Evolutionary conservation across 2,113 vertebrate genomes (phyloP).

Genomic region (Hylia prasina): DNA sequence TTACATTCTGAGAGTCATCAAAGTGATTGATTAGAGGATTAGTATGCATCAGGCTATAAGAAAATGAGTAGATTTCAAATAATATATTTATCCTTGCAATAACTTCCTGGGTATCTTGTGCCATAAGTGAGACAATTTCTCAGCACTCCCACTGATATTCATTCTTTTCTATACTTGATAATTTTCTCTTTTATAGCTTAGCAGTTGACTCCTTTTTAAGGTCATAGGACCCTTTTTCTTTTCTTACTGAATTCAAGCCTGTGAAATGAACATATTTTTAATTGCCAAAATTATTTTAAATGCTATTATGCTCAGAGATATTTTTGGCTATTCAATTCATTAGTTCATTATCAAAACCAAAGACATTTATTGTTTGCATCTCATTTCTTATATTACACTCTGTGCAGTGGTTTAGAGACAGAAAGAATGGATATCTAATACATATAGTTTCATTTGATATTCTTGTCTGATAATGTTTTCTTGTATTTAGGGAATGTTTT

Average conservation of each 20-base stretch:
- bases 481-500: not conserved
- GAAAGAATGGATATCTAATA: not conserved
- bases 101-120: not conserved
- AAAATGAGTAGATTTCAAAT: not conserved
- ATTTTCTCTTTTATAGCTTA: not conserved
- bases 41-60: not conserved
- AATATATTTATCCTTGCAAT: not conserved
- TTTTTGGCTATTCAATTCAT: not conserved
- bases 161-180: not conserved
- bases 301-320: not conserved
- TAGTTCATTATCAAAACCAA: not conserved
- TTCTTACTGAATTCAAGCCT: not conserved
- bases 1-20: not conserved
- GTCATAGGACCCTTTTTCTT: not conserved
- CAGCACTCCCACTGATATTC: not conserved
- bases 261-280: not conserved
- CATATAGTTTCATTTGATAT: not conserved
- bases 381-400: not conserved
- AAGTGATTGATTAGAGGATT: not conserved
- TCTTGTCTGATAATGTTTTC: not conserved
- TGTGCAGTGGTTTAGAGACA: not conserved
- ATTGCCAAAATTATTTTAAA: not conserved
- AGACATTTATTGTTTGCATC: not conserved
- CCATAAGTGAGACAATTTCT: not conserved
- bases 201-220: not conserved